phyloP scores from a whole-genome alignment of 1,140 invertebrate genomes.

The Druon quercuslanigerum region DNA sequence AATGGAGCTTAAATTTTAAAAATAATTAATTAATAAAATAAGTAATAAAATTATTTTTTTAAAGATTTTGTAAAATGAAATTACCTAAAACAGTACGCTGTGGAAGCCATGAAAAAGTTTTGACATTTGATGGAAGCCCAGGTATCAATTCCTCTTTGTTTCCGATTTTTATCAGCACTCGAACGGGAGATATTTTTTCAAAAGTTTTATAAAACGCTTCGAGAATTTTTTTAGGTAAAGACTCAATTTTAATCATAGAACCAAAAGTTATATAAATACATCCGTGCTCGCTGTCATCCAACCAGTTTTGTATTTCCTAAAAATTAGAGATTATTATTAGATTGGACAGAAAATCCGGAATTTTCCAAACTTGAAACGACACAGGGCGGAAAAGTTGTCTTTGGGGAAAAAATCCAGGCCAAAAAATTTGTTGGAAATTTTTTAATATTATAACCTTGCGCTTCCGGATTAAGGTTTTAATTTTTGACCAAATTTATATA shows the following conservation, averaged over 20 bases:
- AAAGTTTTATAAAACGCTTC: slow-evolving; percentile 79
- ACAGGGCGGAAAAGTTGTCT: no score
- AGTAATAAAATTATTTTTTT: neutral
- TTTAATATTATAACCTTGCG: no score
- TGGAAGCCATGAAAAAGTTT: slow-evolving; percentile 33
- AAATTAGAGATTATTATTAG: neutral
- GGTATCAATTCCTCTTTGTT: slow-evolving; percentile 39
- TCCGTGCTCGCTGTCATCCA: slow-evolving; percentile 82
- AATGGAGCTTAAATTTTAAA: no score
- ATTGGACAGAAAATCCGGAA: no score
- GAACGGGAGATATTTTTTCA: slow-evolving; percentile 66
- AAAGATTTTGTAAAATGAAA: no score
- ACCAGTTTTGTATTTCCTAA: slow-evolving; percentile 81
- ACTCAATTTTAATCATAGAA: slow-evolving; percentile 79
- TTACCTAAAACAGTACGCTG: slow-evolving; percentile 26
- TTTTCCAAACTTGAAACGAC: no score
- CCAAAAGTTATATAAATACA: slow-evolving; percentile 85
- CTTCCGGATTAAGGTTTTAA: no score
- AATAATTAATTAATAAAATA: no score
- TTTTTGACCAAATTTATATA: no score
- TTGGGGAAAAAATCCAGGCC: no score
- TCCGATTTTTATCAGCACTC: slow-evolving; percentile 56
- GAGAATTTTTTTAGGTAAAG: slow-evolving; percentile 77
- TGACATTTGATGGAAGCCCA: slow-evolving; percentile 57
- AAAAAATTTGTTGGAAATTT: no score